Conservation (phyloP, 2,797 vertebrate species). For the Halcyon smyrnensis region DNA sequence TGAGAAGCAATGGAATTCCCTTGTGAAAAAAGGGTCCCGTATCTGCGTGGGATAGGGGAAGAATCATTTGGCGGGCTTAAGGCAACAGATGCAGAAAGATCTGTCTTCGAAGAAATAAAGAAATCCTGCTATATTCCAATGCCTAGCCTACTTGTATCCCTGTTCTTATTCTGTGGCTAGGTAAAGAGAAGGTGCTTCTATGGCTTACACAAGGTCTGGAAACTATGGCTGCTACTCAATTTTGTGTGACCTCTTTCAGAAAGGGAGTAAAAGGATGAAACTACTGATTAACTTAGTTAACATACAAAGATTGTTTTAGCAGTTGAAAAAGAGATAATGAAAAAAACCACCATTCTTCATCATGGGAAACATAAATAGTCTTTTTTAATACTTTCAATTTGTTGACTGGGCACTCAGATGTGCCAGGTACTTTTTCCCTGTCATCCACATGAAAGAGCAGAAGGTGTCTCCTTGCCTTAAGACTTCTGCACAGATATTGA, state of each 20-base stretch:
- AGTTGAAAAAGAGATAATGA: not conserved
- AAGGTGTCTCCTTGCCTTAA: not conserved
- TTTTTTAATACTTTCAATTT: not conserved
- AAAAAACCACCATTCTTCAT: not conserved
- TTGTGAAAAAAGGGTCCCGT: not conserved
- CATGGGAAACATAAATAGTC: not conserved
- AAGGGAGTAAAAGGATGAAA: not conserved
- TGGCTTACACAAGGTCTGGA: not conserved
- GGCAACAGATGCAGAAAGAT: not conserved
- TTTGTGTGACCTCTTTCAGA: not conserved
- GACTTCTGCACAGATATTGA: not conserved
- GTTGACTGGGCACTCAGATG: not conserved
- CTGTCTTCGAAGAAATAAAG: not conserved
- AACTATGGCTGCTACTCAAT: not conserved
- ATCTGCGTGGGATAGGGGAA: not conserved
- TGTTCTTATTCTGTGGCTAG: not conserved
- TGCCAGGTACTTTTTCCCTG: not conserved
- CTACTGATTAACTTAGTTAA: not conserved
- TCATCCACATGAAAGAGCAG: not conserved
- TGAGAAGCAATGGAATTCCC: not conserved
- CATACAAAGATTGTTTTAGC: not conserved
- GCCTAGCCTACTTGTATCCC: not conserved
- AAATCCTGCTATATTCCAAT: not conserved
- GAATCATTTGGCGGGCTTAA: not conserved
- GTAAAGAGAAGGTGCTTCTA: not conserved